A percentile compares a stretch with the other conserved stretches of the same genome.
phyloP scores from a whole-genome alignment of 2,797 vertebrate species.

The Lacerta bilineata region DNA sequence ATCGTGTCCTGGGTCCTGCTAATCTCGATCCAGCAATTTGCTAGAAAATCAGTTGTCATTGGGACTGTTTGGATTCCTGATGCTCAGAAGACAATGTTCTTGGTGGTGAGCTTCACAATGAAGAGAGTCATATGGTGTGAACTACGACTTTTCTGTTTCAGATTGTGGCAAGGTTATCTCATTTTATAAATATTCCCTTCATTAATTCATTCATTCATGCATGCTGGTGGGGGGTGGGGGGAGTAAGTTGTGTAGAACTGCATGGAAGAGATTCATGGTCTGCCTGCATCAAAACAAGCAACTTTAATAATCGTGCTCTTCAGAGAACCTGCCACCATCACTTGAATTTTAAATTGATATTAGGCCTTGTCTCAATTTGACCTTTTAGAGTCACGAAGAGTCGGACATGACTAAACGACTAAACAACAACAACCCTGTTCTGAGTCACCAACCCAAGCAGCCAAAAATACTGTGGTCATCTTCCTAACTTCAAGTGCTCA shows the following conservation, averaged over 20 bases:
- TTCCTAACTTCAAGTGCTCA: background rate
- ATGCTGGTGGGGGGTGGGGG: background rate
- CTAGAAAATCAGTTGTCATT: background rate
- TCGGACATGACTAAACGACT: too few relatives aligned
- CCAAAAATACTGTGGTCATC: background rate
- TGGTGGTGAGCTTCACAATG: background rate
- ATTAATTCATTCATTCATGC: too few relatives aligned
- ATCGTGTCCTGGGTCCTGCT: too few relatives aligned
- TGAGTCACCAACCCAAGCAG: too few relatives aligned
- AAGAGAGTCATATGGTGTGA: background rate
- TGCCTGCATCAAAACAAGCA: background rate
- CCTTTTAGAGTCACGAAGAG: too few relatives aligned
- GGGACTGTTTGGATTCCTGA: background rate
- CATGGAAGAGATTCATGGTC: background rate
- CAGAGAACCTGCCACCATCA: background rate
- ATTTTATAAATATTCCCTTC: background rate
- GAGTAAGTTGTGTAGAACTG: background rate
- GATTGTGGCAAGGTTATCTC: background rate
- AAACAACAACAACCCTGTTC: too few relatives aligned
- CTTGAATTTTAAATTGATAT: background rate
- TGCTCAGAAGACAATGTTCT: background rate
- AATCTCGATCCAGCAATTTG: background rate
- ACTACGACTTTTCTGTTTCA: background rate
- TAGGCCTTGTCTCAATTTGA: background rate
- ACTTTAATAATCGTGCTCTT: background rate